phyloP scores from a whole-genome alignment of 2,797 vertebrate species.

The Bryconaethiops microstoma region DNA sequence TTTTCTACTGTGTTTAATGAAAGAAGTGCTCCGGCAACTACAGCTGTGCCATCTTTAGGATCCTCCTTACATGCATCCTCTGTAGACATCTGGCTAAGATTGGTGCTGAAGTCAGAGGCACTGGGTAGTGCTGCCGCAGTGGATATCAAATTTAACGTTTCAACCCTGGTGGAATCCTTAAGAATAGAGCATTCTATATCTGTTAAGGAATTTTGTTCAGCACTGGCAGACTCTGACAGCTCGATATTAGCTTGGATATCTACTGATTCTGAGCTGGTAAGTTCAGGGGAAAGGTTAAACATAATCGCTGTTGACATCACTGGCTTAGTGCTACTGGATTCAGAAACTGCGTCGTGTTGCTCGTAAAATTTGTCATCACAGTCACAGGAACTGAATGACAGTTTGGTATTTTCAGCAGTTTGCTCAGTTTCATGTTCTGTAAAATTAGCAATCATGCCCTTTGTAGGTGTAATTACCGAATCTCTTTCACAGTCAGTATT shows the following conservation, averaged over 20 bases:
- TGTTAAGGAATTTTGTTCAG: slow-evolving; percentile 7
- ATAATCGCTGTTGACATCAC: slow-evolving; percentile 5
- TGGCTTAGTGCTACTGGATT: slow-evolving; percentile 3
- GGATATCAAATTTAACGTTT: not conserved
- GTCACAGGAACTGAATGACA: not conserved
- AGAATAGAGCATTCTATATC: slow-evolving; percentile 9
- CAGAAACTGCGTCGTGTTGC: slow-evolving; percentile 16
- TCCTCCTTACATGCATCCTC: not conserved
- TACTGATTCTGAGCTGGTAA: slow-evolving; percentile 25
- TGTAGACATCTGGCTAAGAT: not conserved
- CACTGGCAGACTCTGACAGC: slow-evolving; percentile 12
- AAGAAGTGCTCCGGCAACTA: not conserved
- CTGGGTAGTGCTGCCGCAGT: slow-evolving; percentile 25
- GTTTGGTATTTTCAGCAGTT: slow-evolving; percentile 6
- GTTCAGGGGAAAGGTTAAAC: slow-evolving; percentile 43
- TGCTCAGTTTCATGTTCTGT: not conserved
- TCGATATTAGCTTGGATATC: slow-evolving; percentile 2
- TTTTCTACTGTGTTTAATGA: slow-evolving; percentile 12
- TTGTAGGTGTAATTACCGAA: not conserved
- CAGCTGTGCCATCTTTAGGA: not conserved
- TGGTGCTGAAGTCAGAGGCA: slow-evolving; percentile 24
- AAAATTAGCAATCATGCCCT: not conserved
- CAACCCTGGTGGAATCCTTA: slow-evolving; percentile 8
- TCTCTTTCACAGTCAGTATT: slow-evolving; percentile 16
- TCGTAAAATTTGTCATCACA: slow-evolving; percentile 15